These are phyloP conservation scores for Pterois miles DNA, from an alignment of 2,797 vertebrate species.

Conservation along the genomic window DNA sequence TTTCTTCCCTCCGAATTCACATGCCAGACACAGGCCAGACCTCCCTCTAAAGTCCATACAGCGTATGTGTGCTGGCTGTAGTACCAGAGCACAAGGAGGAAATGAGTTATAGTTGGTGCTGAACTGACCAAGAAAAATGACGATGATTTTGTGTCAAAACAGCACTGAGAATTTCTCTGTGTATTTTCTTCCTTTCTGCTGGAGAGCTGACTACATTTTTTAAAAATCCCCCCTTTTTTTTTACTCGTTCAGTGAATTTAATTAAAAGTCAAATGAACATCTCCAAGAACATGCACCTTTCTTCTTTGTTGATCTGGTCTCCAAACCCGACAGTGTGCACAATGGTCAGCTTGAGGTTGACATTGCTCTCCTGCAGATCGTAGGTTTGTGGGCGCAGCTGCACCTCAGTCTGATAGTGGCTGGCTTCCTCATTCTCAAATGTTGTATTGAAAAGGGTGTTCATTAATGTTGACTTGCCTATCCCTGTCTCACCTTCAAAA, in stretches of 20 bases:
- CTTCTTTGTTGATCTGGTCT: constrained; percentile 96
- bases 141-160: not conserved
- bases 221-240: not conserved
- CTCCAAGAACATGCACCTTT: constrained; percentile 85
- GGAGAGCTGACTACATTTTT: not conserved
- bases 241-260: not conserved
- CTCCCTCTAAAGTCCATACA: constrained; percentile 11
- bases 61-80: constrained; percentile 25
- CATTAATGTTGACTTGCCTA: constrained; percentile 97
- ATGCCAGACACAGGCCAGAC: constrained; percentile 33
- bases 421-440: constrained; percentile 93
- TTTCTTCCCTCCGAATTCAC: constrained; percentile 30
- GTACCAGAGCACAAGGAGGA: not conserved
- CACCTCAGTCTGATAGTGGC: constrained; percentile 89
- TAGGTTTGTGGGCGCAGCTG: constrained; percentile 88
- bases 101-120: constrained; percentile 14
- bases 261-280: not conserved
- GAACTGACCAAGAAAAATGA: constrained; percentile 1
- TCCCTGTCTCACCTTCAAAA: constrained; percentile 92
- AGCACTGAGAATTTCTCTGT: not conserved
- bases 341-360: constrained; percentile 94
- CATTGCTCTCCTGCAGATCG: constrained; percentile 93
- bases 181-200: not conserved
- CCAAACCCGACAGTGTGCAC: constrained; percentile 98
- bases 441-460: constrained; percentile 96